Base-by-base conservation (phyloP, 2,797 vertebrate genomes). In the Anabas testudineus region DNA sequence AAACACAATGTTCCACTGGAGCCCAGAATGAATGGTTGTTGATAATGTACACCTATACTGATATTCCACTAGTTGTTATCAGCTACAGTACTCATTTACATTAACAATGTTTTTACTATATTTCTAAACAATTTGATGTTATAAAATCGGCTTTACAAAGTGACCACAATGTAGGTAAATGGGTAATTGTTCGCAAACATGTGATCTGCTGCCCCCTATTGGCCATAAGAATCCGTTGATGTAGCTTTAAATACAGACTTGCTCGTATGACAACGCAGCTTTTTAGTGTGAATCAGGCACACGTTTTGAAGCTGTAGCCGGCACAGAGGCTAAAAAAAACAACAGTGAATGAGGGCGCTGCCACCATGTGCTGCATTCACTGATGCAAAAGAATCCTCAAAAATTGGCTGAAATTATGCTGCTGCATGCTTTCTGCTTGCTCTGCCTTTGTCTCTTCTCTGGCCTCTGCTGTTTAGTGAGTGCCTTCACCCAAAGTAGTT, bases 331-430 rank as follows among this genome's bases (percentile, higher is more conserved):
- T 41, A 37, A 4, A 37, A 37, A 60, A 49, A 15, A 16, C 45
- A 46, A 43, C 32, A 10, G 26, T 16, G 34, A 61, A 39, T 54
- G 42, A 13, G 13, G 58, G 10, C 55, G 16, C 39, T 60, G 57
- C 48, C 53, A 42, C 60, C 13, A 7, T 56, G 62, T 49, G 37
- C 72, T 59, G 48, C 57, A 45, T 58, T 66, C 28, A 74, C 0
- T 49, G 52, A 67, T 73, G 68, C 47, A 18, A 53, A 55, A 24
- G 37, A 74, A 74, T 52, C 67, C 51, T 57, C 78, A 56, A 62
- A 58, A 53, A 48, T 5, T 24, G 21, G 13, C 68, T 71, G 7
- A 28, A 57, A 45, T 68, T 64, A 56, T 47, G 48, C 58, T 10
- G 0, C 30, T 45, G 30, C 46, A 39, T 34, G n/a, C 37, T 43